These are phyloP conservation scores for Phengaris alcon DNA, from an alignment of 2,888 invertebrate species.

Conservation along the genomic window DNA sequence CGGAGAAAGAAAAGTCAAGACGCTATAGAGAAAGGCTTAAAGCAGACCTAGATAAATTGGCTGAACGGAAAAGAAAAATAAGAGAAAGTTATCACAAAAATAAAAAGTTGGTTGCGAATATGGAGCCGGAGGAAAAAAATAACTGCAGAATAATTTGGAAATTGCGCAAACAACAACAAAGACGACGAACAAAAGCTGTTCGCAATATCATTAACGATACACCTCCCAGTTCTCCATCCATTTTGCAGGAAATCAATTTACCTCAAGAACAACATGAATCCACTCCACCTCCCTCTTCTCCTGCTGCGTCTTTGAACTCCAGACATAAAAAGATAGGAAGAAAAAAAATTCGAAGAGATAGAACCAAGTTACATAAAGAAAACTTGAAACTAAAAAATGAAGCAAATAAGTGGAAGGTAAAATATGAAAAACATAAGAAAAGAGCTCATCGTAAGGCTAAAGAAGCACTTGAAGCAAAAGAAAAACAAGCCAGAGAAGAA, in stretches of 20 bases:
- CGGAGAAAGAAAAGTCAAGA: no score
- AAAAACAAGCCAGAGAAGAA: slow-evolving; percentile 24
- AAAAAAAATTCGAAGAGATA: slow-evolving; percentile 22
- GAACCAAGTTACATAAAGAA: slow-evolving; percentile 23
- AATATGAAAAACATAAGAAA: slow-evolving; percentile 26
- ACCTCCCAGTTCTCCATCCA: slow-evolving; percentile 22
- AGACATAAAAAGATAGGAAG: slow-evolving; percentile 24
- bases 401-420: slow-evolving; percentile 20
- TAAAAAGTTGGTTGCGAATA: slow-evolving; percentile 3
- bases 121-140: slow-evolving; percentile 21
- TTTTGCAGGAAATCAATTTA: slow-evolving; percentile 18
- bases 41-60: not conserved
- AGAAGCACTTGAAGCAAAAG: slow-evolving; percentile 28
- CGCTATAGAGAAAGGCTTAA: no score
- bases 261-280: slow-evolving; percentile 20
- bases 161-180: slow-evolving; percentile 19
- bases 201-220: slow-evolving; percentile 4
- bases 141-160: slow-evolving; percentile 26
- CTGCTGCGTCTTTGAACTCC: slow-evolving; percentile 1
- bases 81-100: not conserved
- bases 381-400: slow-evolving; percentile 21
- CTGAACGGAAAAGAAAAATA: slow-evolving; percentile 11
- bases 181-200: slow-evolving; percentile 20
- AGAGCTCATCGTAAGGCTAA: slow-evolving; percentile 26
- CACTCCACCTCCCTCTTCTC: slow-evolving; percentile 15